A percentile compares a stretch with the other conserved stretches of the same genome.
These are phyloP conservation scores for Varanus komodoensis DNA, from an alignment of 2,113 vertebrate genomes.

Conservation along the genomic window DNA sequence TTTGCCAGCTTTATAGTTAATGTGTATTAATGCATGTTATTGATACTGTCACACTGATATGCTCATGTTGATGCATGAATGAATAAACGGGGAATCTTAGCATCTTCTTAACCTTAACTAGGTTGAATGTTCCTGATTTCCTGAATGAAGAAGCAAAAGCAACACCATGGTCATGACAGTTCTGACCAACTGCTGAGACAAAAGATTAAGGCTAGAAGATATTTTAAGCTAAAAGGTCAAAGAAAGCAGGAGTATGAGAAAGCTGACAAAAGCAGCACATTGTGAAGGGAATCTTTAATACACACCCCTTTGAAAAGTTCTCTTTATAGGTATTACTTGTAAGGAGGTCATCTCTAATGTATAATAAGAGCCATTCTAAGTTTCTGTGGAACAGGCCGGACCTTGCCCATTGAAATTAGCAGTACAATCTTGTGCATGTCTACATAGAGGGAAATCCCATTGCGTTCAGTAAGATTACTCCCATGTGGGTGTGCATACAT, in stretches of 20 bases:
- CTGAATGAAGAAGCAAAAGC: neutral
- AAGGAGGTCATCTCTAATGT: neutral
- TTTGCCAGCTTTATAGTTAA: constrained; percentile 16
- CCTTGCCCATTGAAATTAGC: neutral
- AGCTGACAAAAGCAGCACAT: neutral
- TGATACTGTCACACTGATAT: neutral
- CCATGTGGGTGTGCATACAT: neutral
- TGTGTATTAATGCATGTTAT: constrained; percentile 46
- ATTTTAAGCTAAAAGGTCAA: neutral
- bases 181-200: neutral
- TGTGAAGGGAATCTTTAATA: too few relatives aligned
- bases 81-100: neutral
- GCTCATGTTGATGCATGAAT: too few relatives aligned
- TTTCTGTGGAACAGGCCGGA: neutral
- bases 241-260: neutral
- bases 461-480: neutral
- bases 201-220: neutral
- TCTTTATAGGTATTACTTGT: neutral
- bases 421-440: neutral
- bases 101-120: neutral
- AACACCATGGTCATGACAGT: neutral
- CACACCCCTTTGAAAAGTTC: neutral
- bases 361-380: neutral
- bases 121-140: neutral
- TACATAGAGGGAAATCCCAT: neutral